A percentile compares a stretch with the other conserved stretches of the same genome.
These are phyloP conservation scores for Cladopsammia gracilis DNA, from an alignment of 64 coral and sea anemone species.

Conservation along the genomic window DNA sequence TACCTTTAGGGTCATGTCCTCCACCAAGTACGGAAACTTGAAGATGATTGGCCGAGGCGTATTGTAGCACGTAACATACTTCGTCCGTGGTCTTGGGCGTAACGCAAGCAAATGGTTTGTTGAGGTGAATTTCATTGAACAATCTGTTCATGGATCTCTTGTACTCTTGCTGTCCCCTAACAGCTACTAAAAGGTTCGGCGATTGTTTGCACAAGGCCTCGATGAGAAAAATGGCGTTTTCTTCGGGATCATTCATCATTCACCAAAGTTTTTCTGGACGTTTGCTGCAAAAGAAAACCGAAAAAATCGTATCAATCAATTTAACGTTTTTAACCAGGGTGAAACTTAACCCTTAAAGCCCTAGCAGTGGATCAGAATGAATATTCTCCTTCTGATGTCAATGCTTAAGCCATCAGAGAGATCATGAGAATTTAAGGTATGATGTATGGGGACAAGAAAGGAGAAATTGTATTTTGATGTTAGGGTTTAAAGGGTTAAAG, in stretches of 20 bases:
- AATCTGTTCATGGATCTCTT: background rate
- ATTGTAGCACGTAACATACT: slow-evolving; percentile 29
- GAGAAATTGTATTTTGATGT: too few relatives aligned
- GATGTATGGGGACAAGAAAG: too few relatives aligned
- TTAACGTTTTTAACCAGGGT: background rate
- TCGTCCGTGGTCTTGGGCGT: background rate
- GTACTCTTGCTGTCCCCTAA: slow-evolving; percentile 17
- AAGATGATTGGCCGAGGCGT: slow-evolving; percentile 21
- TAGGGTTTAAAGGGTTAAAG: too few relatives aligned
- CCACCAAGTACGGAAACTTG: slow-evolving; percentile 38
- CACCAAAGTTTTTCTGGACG: background rate
- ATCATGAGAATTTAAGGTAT: too few relatives aligned
- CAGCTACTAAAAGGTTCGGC: background rate
- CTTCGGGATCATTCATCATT: background rate
- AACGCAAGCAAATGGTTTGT: background rate
- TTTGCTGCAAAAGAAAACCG: too few relatives aligned
- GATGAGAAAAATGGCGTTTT: background rate
- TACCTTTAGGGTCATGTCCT: slow-evolving; percentile 49
- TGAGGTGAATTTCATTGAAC: slow-evolving; percentile 3
- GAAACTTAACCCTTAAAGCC: too few relatives aligned
- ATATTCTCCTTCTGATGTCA: too few relatives aligned
- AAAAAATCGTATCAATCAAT: background rate
- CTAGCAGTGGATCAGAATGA: too few relatives aligned
- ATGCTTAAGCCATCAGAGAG: too few relatives aligned
- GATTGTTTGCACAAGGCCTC: background rate